phyloP scores from a whole-genome alignment of 2,888 invertebrate species.

The Caenorhabditis drosophilae region DNA sequence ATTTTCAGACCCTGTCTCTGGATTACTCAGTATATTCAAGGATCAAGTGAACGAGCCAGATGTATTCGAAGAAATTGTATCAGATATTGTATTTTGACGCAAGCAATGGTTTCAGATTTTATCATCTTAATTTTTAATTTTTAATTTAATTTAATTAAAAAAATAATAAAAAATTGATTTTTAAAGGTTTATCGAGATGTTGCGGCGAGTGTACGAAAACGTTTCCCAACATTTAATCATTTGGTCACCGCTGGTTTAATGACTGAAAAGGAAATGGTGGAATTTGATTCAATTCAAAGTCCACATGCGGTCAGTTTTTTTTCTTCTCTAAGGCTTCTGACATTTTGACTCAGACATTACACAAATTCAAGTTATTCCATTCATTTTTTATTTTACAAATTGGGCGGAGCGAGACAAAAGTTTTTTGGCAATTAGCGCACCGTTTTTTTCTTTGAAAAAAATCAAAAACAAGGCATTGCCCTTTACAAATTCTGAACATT shows the following conservation, averaged over 20 bases:
- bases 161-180: constrained; percentile 15
- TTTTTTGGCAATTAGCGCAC: not conserved
- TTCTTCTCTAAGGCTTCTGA: not conserved
- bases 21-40: constrained; percentile 55
- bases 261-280: constrained; percentile 61
- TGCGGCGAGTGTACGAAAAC: constrained; percentile 58
- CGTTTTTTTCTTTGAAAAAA: not conserved
- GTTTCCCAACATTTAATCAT: constrained; percentile 66
- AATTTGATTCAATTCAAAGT: constrained; percentile 58
- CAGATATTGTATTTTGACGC: constrained; percentile 60
- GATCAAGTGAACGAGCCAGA: constrained; percentile 52
- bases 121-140: constrained; percentile 8
- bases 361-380: too few relatives aligned
- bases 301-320: constrained; percentile 37
- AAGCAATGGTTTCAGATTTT: too few relatives aligned
- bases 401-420: too few relatives aligned
- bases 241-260: constrained; percentile 63
- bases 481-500: not conserved
- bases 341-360: too few relatives aligned
- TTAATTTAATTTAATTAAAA: constrained; percentile 3
- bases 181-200: constrained; percentile 53
- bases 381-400: too few relatives aligned
- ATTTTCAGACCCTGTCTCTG: constrained; percentile 58
- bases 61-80: constrained; percentile 59
- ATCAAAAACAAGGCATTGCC: not conserved